Conservation (phyloP, 2,888 invertebrate genomes). For the Athrips mouffetella region DNA sequence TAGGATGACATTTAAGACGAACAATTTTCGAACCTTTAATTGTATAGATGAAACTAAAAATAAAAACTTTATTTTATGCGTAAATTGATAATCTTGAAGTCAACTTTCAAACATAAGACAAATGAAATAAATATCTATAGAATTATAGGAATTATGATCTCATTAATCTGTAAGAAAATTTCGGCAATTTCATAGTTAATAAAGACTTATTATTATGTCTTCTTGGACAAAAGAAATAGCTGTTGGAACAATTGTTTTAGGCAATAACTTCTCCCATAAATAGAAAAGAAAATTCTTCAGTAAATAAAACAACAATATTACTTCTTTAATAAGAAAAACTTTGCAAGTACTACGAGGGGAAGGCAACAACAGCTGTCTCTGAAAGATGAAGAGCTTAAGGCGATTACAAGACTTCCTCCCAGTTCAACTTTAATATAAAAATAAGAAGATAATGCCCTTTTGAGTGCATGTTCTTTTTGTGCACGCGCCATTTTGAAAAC, state of each 20-base stretch:
- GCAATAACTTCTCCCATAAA: background rate
- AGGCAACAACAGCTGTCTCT: constrained; percentile 54
- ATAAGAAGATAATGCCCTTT: constrained; percentile 68
- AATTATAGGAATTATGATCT: too few species aligned
- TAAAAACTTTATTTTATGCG: too few species aligned
- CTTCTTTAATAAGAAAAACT: constrained; percentile 15
- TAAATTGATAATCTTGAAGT: too few species aligned
- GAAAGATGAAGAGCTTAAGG: constrained; percentile 71
- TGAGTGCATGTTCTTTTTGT: constrained; percentile 55
- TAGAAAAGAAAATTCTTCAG: background rate
- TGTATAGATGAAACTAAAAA: too few species aligned
- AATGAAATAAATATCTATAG: too few species aligned
- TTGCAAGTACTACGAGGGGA: constrained; percentile 14
- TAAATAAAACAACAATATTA: constrained; percentile 8
- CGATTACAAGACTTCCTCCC: constrained; percentile 62
- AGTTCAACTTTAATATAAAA: constrained; percentile 68
- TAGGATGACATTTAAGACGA: too few species aligned
- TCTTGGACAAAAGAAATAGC: too few species aligned
- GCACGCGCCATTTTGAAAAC: constrained; percentile 41
- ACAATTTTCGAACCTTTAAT: too few species aligned
- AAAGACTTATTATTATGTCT: too few species aligned
- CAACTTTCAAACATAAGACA: too few species aligned
- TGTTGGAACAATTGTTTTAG: background rate
- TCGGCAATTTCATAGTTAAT: too few species aligned
- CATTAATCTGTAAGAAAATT: too few species aligned